Evolutionary conservation across 2,888 invertebrate species (phyloP), one percentile per base, ranked within the genome.

Genomic region (Brachyptera risi): DNA sequence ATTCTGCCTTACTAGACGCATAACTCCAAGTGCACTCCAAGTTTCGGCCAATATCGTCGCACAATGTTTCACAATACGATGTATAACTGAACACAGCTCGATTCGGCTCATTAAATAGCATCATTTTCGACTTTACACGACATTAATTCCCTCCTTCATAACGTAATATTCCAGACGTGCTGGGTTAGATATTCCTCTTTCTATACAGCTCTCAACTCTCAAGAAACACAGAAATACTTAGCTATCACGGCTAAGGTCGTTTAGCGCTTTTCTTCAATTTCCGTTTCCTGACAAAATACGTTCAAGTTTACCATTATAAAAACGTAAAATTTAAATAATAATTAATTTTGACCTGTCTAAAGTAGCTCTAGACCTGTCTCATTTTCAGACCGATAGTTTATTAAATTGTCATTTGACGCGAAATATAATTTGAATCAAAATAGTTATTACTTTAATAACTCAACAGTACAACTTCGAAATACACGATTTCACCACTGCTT

Each of bases 191-290:
- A 68, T 70, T 67, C 70, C 68, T 68, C 69, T 69, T 69, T 70
- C 71, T 70, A 69, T 71, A 72, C 70, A 74, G 74, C 75, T 73
- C n/a, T n/a, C n/a, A n/a, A n/a, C n/a, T 72, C 75, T 74, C 74
- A 74, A 69, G 69, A 69, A 71, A 69, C 69, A 68, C 69, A 77
- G 75, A 74, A 72, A n/a, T n/a, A n/a, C n/a, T n/a, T n/a, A 76
- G 75, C 78, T 78, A 79, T 78, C 79, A 80, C 79, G 74, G 75
- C 76, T 67, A 69, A 69, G 74, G 76, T 77, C 77, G 73, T 57
- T 51, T 56, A 58, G 62, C 58, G 58, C 58, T 51, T 62, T 54
- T 40, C 58, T 58, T 62, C 58, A 54, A 58, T 51, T 58, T 54
- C 58, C 44, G 58, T 58, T 51, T 47, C 23, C 24, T 47, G 19